Conservation (phyloP, 1,140 invertebrate species). For the Drosophila triauraria region DNA sequence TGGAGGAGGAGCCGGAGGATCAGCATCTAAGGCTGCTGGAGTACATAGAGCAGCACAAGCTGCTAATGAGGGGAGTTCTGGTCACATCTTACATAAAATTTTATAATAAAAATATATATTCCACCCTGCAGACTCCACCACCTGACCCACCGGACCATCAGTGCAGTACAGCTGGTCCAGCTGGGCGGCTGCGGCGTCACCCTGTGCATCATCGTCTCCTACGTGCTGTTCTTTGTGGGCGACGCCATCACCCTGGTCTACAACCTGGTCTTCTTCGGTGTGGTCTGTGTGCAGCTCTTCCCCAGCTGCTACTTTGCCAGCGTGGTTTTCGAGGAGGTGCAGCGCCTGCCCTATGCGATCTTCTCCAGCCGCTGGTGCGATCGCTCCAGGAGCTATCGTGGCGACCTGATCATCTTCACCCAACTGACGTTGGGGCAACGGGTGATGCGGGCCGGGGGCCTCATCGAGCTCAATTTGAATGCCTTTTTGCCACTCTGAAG, state of each 20-base stretch:
- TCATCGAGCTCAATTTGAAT: constrained; percentile 62
- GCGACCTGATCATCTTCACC: constrained; percentile 50
- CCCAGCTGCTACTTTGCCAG: constrained; percentile 75
- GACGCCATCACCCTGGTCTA: constrained; percentile 50
- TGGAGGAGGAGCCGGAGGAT: not conserved
- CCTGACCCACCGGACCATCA: constrained; percentile 35
- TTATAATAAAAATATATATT: not conserved
- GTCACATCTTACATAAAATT: too few relatives aligned
- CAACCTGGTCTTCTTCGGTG: constrained; percentile 40
- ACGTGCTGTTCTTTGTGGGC: constrained; percentile 58
- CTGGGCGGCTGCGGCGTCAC: constrained; percentile 53
- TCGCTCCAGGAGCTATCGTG: constrained; percentile 25
- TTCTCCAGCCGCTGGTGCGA: constrained; percentile 66
- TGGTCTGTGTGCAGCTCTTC: constrained; percentile 66
- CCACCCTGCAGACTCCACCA: constrained; percentile 35
- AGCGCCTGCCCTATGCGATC: constrained; percentile 60
- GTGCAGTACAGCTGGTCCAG: constrained; percentile 51
- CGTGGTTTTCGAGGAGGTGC: constrained; percentile 48
- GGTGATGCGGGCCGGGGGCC: constrained; percentile 56
- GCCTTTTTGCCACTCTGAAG: constrained; percentile 70
- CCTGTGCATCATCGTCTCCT: constrained; percentile 64
- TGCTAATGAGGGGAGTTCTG: constrained; percentile 46
- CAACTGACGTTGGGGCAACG: constrained; percentile 41
- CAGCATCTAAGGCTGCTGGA: constrained; percentile 14
- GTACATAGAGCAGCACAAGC: constrained; percentile 47